A percentile compares a stretch with the other conserved stretches of the same genome.
These are phyloP conservation scores for Oceanites oceanicus DNA, from an alignment of 2,113 vertebrate genomes.

Conservation along the genomic window DNA sequence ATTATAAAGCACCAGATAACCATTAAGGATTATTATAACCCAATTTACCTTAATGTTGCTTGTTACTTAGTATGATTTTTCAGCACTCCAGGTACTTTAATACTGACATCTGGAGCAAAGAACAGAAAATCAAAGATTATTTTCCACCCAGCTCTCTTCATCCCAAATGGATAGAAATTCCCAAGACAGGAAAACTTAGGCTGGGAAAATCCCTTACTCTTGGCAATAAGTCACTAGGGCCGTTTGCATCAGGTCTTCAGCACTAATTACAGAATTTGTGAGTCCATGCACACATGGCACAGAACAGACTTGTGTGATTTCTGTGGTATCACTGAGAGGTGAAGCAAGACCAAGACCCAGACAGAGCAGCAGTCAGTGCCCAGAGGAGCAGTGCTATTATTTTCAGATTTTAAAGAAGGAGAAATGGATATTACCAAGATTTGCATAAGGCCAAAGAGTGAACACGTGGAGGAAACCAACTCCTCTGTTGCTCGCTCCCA, in stretches of 20 bases:
- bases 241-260: background rate
- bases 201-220: background rate
- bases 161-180: background rate
- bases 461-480: background rate
- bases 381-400: background rate
- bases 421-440: background rate
- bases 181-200: background rate
- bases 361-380: background rate
- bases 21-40: background rate
- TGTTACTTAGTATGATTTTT: background rate
- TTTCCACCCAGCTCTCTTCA: background rate
- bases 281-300: accelerated
- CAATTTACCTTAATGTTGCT: background rate
- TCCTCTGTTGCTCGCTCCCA: background rate
- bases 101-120: background rate
- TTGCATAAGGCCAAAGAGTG: background rate
- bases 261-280: too few species aligned
- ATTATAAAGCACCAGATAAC: background rate
- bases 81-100: background rate
- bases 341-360: background rate
- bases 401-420: background rate
- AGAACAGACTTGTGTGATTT: background rate
- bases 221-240: background rate
- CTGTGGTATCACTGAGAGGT: accelerated
- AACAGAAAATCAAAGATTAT: background rate